These are phyloP conservation scores for Lithophane ornitopus DNA, from an alignment of 2,888 invertebrate genomes.

Conservation along the genomic window DNA sequence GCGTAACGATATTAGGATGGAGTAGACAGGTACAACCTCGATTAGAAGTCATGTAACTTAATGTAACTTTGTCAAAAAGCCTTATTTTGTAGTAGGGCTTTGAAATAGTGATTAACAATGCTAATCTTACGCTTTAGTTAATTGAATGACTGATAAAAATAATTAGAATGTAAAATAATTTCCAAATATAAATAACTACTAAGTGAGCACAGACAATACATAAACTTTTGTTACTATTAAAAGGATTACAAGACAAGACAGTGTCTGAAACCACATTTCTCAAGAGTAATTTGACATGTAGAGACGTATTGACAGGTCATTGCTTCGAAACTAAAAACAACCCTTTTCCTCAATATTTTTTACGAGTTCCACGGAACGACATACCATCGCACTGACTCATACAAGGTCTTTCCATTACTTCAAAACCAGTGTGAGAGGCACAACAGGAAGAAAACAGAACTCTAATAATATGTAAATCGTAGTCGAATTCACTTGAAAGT, in stretches of 20 bases:
- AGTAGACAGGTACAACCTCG: neutral
- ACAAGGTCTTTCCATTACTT: conserved; percentile 35
- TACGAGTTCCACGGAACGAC: conserved; percentile 35
- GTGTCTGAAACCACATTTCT: conserved; percentile 14
- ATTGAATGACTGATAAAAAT: neutral
- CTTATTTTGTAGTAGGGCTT: neutral
- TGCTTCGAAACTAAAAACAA: conserved; percentile 31
- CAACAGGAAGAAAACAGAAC: conserved; percentile 73
- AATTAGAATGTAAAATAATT: neutral
- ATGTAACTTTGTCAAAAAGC: neutral
- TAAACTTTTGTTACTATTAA: neutral
- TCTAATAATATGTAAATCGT: conserved; percentile 82
- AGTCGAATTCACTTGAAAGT: conserved; percentile 85
- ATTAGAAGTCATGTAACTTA: neutral
- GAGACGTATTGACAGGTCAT: conserved; percentile 34
- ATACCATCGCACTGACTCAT: conserved; percentile 28
- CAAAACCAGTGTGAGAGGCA: conserved; percentile 21
- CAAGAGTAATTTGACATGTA: conserved; percentile 21
- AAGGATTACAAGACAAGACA: conserved; percentile 8
- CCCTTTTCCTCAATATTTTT: conserved; percentile 35
- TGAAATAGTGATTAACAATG: neutral
- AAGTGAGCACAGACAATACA: neutral
- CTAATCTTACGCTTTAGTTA: no score
- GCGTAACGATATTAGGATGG: neutral
- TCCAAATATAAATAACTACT: neutral